Base-by-base conservation (phyloP, 1,140 invertebrate species). In the Drosophila subobscura region DNA sequence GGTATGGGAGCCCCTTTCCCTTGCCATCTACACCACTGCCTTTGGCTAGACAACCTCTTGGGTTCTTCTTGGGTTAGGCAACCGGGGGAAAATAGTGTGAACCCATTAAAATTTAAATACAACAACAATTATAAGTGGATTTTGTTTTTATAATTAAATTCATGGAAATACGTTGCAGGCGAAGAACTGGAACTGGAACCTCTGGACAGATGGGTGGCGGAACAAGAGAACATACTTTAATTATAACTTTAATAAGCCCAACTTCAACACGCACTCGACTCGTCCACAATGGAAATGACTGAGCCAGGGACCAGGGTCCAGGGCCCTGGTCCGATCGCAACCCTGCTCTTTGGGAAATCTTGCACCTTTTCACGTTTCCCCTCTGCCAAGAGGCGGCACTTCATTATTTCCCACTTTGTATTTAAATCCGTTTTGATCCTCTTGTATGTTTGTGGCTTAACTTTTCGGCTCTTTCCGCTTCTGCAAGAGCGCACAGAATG, bases 401-500 rank as follows among this genome's bases (percentile, higher is more conserved):
- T 86, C 83, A 88, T 88, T 88, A 88, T 88, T 88, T 88, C 71
- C 83, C 83, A 86, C 83, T 88, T 83, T 83, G 78, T 79, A 88
- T 88, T 88, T 88, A 89, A 88, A 88, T 76, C 83, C 83, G 83
- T 89, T 88, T 72, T 88, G 83, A 88, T 88, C 83, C 83, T 79
- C 78, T 88, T 88, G 83, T 88, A 88, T 88, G 83, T 88, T 88
- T 88, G 83, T 88, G 83, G 83, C 83, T 88, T 88, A 88, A 88
- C 83, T 85, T 85, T 85, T 85, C 86, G 83, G 73, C 81, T 85
- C 81, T 85, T 86, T 86, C 74, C 81, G 81, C 81, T 67, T 86
- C 56, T 58, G 76, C 58, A 57, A 59, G 40, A 52, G 37, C 59
- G 33, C 41, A 6, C n/a, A 42, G 52, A 70, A 61, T 47, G 60